Base-by-base conservation (phyloP, 2,113 vertebrate species). In the Catagonus wagneri region DNA sequence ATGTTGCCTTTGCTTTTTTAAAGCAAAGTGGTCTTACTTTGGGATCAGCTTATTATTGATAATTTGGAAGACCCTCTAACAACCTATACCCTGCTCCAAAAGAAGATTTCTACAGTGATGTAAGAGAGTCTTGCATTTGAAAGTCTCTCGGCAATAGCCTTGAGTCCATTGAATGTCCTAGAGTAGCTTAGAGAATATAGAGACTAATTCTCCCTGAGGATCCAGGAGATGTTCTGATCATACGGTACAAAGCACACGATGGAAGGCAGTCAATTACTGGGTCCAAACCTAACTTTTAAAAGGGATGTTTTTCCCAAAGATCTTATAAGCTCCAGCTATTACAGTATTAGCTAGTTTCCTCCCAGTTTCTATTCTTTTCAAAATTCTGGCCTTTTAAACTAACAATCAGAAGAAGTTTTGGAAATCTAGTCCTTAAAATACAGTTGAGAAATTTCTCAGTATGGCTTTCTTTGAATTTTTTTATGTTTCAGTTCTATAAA, bases 401-500 rank as follows among this genome's bases (percentile, higher is more conserved):
- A 50, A 56, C 22, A 17, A 15, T 54, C 20, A 32, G 4, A 32
- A 20, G 16, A 80, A 65, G 10, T 63, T 96, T 93, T 54, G 61
- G n/a, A 80, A 94, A 56, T 25, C 9, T 50, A 50, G 58, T 74
- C 27, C 63, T 85, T 71, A 58, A 65, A 36, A 66, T 68, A 60
- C 8, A 76, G 13, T 56, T 29, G 12, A 74, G 58, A 84, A 44
- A 85, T 78, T 83, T 79, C 65, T 95, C 39, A 50, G 17, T 19
- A 36, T 0, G 50, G 13, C 36, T 72, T 54, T 29, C 39, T 76
- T 44, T 74, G 20, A 66, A 80, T 80, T 75, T 81, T 81, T 78
- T 90, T 83, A 61, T 66, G 10, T 58, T 94, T 88, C 78, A 76
- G 29, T 8, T 86, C 60, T 91, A 22, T 75, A 81, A 89, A 50